phyloP scores from a whole-genome alignment of 2,113 vertebrate genomes.

The Epinephelus lanceolatus region DNA sequence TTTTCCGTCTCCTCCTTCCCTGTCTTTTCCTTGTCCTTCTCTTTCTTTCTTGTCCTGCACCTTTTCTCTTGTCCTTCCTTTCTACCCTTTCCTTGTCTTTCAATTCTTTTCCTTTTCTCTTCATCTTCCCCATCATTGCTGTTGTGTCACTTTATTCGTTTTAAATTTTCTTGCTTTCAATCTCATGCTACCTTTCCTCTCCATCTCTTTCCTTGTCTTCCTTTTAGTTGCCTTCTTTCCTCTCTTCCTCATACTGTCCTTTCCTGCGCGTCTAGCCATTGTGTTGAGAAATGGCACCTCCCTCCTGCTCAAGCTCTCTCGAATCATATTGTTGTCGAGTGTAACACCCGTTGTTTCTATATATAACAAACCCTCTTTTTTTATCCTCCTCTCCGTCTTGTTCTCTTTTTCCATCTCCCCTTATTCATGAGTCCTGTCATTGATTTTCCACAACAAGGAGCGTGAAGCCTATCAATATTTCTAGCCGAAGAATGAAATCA shows the following conservation, averaged over 20 bases:
- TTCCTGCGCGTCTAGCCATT: not conserved
- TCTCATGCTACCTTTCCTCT: too few species aligned
- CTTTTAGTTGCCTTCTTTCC: not conserved
- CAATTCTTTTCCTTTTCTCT: not conserved
- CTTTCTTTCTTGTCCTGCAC: not conserved
- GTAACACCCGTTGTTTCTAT: not conserved
- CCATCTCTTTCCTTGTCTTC: not conserved
- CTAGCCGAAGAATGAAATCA: conserved; percentile 70
- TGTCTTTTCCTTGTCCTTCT: too few species aligned
- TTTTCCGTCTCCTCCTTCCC: not conserved
- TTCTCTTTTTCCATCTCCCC: conserved; percentile 30
- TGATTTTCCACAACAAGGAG: conserved; percentile 74
- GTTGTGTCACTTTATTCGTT: too few species aligned
- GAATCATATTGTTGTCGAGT: not conserved
- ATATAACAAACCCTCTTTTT: conserved; percentile 17
- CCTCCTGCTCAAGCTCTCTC: not conserved
- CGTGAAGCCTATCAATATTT: conserved; percentile 77
- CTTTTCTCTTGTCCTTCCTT: not conserved
- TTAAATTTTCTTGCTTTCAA: too few species aligned
- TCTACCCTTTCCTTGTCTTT: not conserved
- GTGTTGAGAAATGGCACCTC: not conserved
- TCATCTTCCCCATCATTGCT: too few species aligned
- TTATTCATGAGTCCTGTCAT: conserved; percentile 56
- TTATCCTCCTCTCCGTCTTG: not conserved
- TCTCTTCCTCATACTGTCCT: not conserved